Base-by-base conservation (phyloP, 1,140 invertebrate genomes). In the Drosophila sechellia region DNA sequence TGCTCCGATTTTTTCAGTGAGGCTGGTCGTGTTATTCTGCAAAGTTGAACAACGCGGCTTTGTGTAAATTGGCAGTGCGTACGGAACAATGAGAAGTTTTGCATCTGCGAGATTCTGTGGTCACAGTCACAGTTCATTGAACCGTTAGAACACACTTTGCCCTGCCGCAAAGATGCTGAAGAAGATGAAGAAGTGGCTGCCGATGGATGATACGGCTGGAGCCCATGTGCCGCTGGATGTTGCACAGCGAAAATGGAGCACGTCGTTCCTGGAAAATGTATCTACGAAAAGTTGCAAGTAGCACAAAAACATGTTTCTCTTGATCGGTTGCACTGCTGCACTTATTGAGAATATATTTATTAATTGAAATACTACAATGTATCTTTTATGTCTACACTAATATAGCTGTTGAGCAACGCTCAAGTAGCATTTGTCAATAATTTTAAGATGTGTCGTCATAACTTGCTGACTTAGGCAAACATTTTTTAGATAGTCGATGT, bases 91-190 rank as follows among this genome's bases (percentile, higher is more conserved):
- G 25, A 17, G 27, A 50, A 31, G 27, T 17, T 31, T 46, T 34
- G n/a, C 58, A 77, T 58, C 76, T 66, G 59, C 52, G 61, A 66
- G 77, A 80, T 31, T 31, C 69, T 83, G 79, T 81, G 79, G 79
- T 83, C 79, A 83, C 80, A 83, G 79, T 83, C 79, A 83, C 80
- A 83, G 79, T 83, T 83, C 79, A 75, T 83, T 83, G 79, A 83
- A 83, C 79, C 79, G 53, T 72, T 78, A 61, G 75, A 83, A 78
- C 77, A 79, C 74, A 69, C 46, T 74, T 77, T 71, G 61, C 65
- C 34, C 45, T 45, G 60, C 57, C 37, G 46, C 6, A 34, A 20
- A 25, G 37, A 57, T 54, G 58, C 54, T 34, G 39, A 43, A 35
- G 54, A 63, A 17, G 60, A 63, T 63, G 27, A 8, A 31, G 27